Percentiles rank a stretch among this genome's conserved stretches.
phyloP scores from a whole-genome alignment of 2,888 invertebrate genomes.

The Andrena bicolor region DNA sequence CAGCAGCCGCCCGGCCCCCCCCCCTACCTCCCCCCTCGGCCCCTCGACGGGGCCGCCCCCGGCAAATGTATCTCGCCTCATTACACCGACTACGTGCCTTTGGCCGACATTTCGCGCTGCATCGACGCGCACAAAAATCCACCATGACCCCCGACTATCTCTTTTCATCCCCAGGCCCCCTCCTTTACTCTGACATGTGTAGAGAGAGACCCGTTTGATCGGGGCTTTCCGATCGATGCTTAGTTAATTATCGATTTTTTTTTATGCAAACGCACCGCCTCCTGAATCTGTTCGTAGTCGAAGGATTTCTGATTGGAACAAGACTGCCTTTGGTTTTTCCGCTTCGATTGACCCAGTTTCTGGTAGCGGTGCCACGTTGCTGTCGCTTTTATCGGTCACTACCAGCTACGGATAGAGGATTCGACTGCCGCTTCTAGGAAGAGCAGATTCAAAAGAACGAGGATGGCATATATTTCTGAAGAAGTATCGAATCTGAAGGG shows the following conservation, averaged over 20 bases:
- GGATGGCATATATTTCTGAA: too few species aligned
- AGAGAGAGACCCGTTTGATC: conserved; percentile 11
- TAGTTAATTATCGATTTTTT: conserved; percentile 4
- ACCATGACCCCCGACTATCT: conserved; percentile 55
- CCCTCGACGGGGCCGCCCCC: conserved; percentile 47
- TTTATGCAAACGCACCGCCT: background rate
- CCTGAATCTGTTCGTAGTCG: background rate
- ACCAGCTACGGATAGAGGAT: background rate
- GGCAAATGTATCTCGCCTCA: conserved; percentile 80
- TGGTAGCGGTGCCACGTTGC: background rate
- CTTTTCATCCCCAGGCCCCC: conserved; percentile 34
- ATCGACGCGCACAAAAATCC: conserved; percentile 76
- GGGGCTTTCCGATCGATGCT: conserved; percentile 11
- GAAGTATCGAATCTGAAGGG: too few species aligned
- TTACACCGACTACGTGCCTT: conserved; percentile 79
- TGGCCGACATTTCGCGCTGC: conserved; percentile 76
- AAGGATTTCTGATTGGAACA: background rate
- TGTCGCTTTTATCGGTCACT: background rate
- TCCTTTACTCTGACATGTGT: background rate
- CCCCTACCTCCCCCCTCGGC: background rate
- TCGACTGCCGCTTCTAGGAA: too few species aligned
- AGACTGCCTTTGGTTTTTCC: background rate
- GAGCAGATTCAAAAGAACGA: too few species aligned
- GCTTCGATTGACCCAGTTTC: conserved; percentile 28
- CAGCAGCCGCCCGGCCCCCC: conserved; percentile 67